phyloP scores from a whole-genome alignment of 2,797 vertebrate genomes.

The Dermochelys coriacea region DNA sequence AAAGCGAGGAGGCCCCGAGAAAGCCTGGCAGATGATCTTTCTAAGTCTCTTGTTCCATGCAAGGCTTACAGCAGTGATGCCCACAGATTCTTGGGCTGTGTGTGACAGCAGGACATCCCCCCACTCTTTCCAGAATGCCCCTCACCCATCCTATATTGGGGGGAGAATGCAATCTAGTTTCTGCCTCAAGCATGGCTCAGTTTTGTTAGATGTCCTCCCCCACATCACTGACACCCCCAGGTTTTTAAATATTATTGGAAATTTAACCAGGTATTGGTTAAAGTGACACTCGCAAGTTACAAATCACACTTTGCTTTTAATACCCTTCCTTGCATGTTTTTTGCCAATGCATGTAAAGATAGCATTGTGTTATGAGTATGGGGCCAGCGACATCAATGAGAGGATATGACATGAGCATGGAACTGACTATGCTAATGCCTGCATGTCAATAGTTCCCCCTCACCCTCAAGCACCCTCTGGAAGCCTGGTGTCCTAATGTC shows the following conservation, averaged over 20 bases:
- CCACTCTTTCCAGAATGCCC: too few species aligned
- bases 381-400: not conserved
- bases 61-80: not conserved
- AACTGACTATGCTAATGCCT: not conserved
- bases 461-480: too few species aligned
- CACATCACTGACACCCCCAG: not conserved
- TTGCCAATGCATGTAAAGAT: accelerated
- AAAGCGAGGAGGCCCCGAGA: not conserved
- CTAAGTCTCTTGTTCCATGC: not conserved
- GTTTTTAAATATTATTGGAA: not conserved
- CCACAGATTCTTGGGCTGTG: not conserved
- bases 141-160: not conserved
- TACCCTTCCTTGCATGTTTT: not conserved
- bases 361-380: not conserved
- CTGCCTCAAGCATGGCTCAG: not conserved
- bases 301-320: accelerated
- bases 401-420: not conserved
- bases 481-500: too few species aligned
- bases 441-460: too few species aligned
- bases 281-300: not conserved
- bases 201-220: not conserved
- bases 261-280: not conserved
- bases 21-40: not conserved
- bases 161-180: not conserved
- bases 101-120: not conserved